Conservation (phyloP, 2,888 invertebrate species). For the Hemicrepidius hirtus region DNA sequence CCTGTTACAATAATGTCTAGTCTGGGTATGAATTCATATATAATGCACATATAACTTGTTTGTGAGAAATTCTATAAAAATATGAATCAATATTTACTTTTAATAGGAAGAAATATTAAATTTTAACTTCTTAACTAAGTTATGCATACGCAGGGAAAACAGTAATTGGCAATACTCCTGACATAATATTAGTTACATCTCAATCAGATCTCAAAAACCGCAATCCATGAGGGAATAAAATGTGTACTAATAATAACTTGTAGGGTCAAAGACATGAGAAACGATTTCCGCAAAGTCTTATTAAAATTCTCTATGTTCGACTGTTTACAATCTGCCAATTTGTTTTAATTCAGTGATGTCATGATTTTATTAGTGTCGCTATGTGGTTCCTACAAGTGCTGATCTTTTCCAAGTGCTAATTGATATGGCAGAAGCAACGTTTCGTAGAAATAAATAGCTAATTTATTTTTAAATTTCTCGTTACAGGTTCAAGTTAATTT, state of each 20-base stretch:
- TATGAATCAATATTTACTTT: too few relatives aligned
- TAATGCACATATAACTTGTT: too few relatives aligned
- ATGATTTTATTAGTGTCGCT: constrained; percentile 26
- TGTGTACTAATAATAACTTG: constrained; percentile 13
- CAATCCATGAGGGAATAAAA: constrained; percentile 9
- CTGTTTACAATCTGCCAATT: constrained; percentile 29
- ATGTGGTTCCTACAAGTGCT: background rate
- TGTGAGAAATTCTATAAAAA: too few relatives aligned
- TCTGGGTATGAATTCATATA: too few relatives aligned
- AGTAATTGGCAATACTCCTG: too few relatives aligned
- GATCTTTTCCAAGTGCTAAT: constrained; percentile 2
- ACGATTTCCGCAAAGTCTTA: constrained; percentile 26
- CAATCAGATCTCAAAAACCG: background rate
- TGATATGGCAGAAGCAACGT: background rate
- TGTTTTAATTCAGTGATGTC: constrained; percentile 33
- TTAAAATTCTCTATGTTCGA: constrained; percentile 24
- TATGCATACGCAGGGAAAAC: too few relatives aligned
- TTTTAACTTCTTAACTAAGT: too few relatives aligned
- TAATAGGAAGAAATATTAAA: too few relatives aligned
- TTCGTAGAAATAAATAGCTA: background rate
- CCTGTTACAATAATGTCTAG: too few relatives aligned
- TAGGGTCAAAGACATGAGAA: constrained; percentile 22
- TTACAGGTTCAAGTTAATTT: background rate
- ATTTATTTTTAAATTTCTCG: background rate
- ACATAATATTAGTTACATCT: background rate